Evolutionary conservation across 37 sponge, comb jelly and placozoan genomes (phyloP).

Genomic region (Spongilla lacustris): DNA sequence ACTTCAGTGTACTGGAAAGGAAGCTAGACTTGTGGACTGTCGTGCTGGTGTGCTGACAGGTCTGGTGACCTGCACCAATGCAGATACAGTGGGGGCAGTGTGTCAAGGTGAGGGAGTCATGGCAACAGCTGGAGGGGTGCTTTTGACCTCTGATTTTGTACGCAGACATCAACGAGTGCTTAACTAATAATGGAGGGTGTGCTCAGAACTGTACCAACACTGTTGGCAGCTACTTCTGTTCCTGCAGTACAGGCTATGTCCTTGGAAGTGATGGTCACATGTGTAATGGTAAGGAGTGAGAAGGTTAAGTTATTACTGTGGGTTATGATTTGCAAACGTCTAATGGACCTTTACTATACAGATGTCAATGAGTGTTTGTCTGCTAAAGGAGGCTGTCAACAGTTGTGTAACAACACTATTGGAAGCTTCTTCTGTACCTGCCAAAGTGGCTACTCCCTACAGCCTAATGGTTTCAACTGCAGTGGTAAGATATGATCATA

Average conservation of each 20-base stretch:
- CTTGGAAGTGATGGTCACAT: not conserved
- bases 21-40: not conserved
- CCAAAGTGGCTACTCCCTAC: constrained; percentile 5
- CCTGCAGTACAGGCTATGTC: constrained; percentile 32
- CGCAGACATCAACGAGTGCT: constrained; percentile 44
- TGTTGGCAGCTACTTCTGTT: constrained; percentile 48
- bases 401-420: constrained; percentile 38
- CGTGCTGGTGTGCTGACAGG: not conserved
- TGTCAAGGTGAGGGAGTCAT: not conserved
- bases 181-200: constrained; percentile 21
- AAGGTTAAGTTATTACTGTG: not conserved
- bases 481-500: not conserved
- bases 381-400: constrained; percentile 49
- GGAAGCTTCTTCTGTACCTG: constrained; percentile 35
- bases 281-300: not conserved
- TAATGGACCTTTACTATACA: not conserved
- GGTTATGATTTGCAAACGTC: not conserved
- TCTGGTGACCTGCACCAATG: not conserved
- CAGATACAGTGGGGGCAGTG: not conserved
- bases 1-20: constrained; percentile 11
- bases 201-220: constrained; percentile 36
- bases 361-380: constrained; percentile 34
- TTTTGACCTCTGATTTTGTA: not conserved
- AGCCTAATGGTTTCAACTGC: not conserved
- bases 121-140: not conserved